Base-by-base conservation (phyloP, 2,113 vertebrate species). In the Pavo muticus region DNA sequence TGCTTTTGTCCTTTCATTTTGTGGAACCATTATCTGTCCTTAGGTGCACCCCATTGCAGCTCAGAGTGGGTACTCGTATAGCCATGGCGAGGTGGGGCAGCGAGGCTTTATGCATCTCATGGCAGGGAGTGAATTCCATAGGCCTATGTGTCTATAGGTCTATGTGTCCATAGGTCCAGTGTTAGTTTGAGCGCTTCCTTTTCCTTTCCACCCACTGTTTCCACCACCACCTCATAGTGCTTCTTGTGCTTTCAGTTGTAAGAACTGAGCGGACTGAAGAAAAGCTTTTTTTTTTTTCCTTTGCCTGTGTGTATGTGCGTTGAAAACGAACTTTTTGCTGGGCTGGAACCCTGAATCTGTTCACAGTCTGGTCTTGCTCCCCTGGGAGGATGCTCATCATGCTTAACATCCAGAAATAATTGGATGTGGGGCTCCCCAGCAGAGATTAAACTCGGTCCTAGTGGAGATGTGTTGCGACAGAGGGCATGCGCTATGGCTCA, bases 41-140 rank as follows among this genome's bases (percentile, higher is more conserved):
- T 60, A 2, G 9, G 6, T 72, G 30, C 47, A 14, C 23, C 11
- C n/a, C 23, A 10, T 1, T 6, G 2, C 21, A 32, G 30, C 8
- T 57, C 5, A 17, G 0, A 1, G 8, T 5, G 3, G 10, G 17
- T 23, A 42, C 10, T 44, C 42, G 6, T 20, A 24, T 14, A 50
- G 35, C 25, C 32, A 40, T 61, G 7, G 7, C 1, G 76, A 18
- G 17, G n/a, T 3, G 72, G 17, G 25, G 30, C 48, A 80, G 15
- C 16, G 9, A 68, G 48, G 7, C 16, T 61, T 71, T 76, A 24
- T 1, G 2, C 39, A 5, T 16, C 35, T 57, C 3, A 0, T 4
- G 11, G 14, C 2, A 47, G 39, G 69, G 24, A 60, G 21, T 57
- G 25, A 29, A 69, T 73, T 30, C 32, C 9, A 8, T 50, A 64